Conservation (phyloP, 2,888 invertebrate species). For the Spisula solida region DNA sequence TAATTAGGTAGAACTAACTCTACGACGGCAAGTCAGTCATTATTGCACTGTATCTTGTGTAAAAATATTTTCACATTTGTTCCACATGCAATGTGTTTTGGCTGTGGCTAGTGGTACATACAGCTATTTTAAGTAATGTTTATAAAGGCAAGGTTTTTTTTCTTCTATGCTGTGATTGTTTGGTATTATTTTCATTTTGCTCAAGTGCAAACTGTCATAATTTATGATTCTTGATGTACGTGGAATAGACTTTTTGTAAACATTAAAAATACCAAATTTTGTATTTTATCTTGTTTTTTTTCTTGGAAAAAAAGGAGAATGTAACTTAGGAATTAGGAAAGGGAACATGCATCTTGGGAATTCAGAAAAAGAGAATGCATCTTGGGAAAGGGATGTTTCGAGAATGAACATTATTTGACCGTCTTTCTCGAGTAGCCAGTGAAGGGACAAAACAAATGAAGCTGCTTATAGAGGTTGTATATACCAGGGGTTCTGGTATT, state of each 20-base stretch:
- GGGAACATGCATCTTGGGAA: no score
- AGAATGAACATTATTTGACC: no score
- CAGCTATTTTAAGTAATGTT: background rate
- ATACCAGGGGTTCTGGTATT: no score
- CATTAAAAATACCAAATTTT: slow-evolving; percentile 27
- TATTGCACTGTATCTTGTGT: no score
- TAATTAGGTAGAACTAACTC: no score
- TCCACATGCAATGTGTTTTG: background rate
- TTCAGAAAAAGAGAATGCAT: no score
- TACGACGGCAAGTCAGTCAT: no score
- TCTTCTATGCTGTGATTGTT: background rate
- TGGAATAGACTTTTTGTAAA: slow-evolving; percentile 38
- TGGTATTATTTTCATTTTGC: slow-evolving; percentile 15
- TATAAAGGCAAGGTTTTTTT: background rate
- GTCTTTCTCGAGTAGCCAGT: no score
- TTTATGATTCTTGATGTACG: slow-evolving; percentile 26
- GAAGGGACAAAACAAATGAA: no score
- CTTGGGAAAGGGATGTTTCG: no score
- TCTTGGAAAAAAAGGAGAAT: background rate
- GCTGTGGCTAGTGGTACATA: background rate
- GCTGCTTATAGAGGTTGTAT: no score
- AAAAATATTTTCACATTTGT: background rate
- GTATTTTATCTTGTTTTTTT: background rate
- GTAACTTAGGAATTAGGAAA: no score
- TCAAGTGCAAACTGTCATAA: slow-evolving; percentile 16